Evolutionary conservation across 2,797 vertebrate species (phyloP).

Genomic region (Sebastes variabilis): DNA sequence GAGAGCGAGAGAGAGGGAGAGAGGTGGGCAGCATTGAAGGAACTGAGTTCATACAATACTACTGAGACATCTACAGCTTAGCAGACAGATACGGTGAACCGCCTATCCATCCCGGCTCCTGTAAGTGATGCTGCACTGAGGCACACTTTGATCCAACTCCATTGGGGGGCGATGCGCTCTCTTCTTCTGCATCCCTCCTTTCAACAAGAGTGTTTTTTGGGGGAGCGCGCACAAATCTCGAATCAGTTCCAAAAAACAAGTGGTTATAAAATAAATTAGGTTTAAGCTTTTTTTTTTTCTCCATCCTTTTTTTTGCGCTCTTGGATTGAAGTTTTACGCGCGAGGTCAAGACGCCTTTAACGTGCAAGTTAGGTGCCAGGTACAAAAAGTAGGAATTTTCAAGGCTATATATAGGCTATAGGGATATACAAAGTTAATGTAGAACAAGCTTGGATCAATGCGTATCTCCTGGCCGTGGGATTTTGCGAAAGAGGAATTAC

Average conservation of each 20-base stretch:
- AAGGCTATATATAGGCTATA: constrained; percentile 52
- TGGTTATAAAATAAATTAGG: constrained; percentile 51
- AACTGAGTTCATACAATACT: constrained; percentile 86
- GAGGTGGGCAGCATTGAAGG: constrained; percentile 80
- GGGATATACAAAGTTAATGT: constrained; percentile 66
- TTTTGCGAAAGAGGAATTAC: constrained; percentile 83
- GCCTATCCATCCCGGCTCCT: constrained; percentile 77
- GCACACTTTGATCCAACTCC: constrained; percentile 83
- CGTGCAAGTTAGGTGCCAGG: constrained; percentile 28
- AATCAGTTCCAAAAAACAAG: constrained; percentile 61
- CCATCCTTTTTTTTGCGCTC: constrained; percentile 29
- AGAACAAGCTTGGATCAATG: constrained; percentile 76
- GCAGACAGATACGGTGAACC: constrained; percentile 82
- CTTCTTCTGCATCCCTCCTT: constrained; percentile 55
- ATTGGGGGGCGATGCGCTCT: constrained; percentile 74
- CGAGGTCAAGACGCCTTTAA: constrained; percentile 39
- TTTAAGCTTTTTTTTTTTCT: constrained; percentile 33
- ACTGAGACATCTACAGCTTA: constrained; percentile 84
- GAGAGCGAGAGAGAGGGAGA: constrained; percentile 77
- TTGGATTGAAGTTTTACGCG: constrained; percentile 71
- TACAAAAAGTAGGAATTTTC: constrained; percentile 25
- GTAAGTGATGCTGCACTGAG: constrained; percentile 85
- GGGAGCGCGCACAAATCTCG: constrained; percentile 45
- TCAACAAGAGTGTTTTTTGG: constrained; percentile 51
- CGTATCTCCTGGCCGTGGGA: constrained; percentile 74